Conservation (phyloP, 2,113 vertebrate species). For the Lophochroa leadbeateri region DNA sequence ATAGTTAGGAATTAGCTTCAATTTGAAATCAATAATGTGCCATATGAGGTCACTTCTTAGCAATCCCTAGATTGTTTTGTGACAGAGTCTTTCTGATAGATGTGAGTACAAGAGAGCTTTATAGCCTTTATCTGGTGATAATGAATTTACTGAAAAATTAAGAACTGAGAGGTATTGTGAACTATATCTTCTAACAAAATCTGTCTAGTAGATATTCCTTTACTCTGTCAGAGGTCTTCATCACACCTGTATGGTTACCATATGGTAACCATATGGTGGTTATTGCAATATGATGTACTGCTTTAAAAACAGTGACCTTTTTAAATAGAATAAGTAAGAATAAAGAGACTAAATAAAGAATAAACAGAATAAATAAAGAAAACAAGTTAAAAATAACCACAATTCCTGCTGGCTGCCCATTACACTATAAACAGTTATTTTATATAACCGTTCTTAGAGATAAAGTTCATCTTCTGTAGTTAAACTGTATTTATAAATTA, state of each 20-base stretch:
- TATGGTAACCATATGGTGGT: not conserved
- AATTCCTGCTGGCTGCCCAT: not conserved
- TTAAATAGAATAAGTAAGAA: not conserved
- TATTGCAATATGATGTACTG: not conserved
- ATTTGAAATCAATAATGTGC: slow-evolving; percentile 5
- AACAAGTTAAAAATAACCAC: not conserved
- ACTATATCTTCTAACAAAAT: not conserved
- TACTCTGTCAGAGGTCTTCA: not conserved
- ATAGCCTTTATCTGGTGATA: not conserved
- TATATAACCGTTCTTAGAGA: not conserved
- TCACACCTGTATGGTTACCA: not conserved
- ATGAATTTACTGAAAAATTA: not conserved
- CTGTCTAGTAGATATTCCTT: not conserved
- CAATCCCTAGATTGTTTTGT: not conserved
- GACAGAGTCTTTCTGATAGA: not conserved
- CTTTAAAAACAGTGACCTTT: not conserved
- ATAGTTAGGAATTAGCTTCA: slow-evolving; percentile 1
- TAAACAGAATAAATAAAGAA: not conserved
- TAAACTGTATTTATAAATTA: not conserved
- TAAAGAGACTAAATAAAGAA: not conserved
- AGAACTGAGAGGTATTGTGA: not conserved
- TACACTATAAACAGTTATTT: not conserved
- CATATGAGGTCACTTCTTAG: not conserved
- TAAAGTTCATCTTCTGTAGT: not conserved
- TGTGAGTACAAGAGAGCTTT: not conserved